Percentiles rank a stretch among this genome's conserved stretches.
These are phyloP conservation scores for Cephalopterus ornatus DNA, from an alignment of 2,113 vertebrate genomes.

Conservation along the genomic window DNA sequence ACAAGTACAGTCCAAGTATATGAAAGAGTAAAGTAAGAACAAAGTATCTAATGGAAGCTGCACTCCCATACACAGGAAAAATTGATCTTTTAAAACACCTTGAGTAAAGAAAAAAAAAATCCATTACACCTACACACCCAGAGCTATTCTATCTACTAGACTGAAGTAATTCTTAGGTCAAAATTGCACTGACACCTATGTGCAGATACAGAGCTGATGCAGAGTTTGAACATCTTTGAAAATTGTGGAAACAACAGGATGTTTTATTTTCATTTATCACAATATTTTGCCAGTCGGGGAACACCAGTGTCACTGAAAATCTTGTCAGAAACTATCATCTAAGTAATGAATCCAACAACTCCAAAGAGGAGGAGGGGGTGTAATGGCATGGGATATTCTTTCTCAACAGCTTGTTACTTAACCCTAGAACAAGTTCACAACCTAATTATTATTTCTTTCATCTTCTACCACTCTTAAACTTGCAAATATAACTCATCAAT, in stretches of 20 bases:
- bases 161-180: not conserved
- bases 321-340: not conserved
- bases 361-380: fast-evolving
- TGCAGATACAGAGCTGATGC: not conserved
- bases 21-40: not conserved
- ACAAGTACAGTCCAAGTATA: not conserved
- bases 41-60: not conserved
- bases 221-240: not conserved
- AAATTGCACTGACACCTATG: not conserved
- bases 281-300: not conserved
- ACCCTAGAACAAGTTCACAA: not conserved
- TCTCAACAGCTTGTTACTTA: not conserved
- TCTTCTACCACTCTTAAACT: not conserved
- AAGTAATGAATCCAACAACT: not conserved
- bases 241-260: not conserved
- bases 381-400: not conserved
- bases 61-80: not conserved
- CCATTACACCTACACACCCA: not conserved
- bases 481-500: not conserved
- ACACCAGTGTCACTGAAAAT: not conserved
- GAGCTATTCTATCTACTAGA: not conserved
- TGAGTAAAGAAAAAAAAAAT: not conserved
- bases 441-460: not conserved
- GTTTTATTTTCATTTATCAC: not conserved
- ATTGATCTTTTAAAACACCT: not conserved